phyloP scores from a whole-genome alignment of 37 sponge, comb jelly and placozoan species.

The Aplysina aerophoba region DNA sequence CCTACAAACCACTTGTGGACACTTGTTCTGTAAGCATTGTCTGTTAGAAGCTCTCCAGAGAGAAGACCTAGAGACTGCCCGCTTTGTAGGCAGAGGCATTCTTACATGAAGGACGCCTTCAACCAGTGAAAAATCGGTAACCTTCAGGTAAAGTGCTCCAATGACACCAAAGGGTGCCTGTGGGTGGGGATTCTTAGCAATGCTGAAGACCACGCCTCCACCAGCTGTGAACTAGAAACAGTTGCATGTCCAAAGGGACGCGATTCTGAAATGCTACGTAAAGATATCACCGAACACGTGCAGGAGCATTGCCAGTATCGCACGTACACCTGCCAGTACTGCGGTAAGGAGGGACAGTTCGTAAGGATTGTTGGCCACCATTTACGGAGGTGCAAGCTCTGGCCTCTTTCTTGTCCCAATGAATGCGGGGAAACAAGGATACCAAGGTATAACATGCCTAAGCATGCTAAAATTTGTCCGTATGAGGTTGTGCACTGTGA shows the following conservation, averaged over 20 bases:
- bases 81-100: neutral
- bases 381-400: neutral
- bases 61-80: neutral
- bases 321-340: neutral
- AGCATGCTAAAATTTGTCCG: neutral
- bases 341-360: neutral
- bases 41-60: too few relatives aligned
- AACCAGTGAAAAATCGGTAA: neutral
- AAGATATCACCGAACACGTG: neutral
- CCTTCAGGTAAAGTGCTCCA: constrained; percentile 1
- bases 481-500: constrained; percentile 5
- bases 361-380: neutral
- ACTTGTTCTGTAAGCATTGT: too few relatives aligned
- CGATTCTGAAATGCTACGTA: neutral
- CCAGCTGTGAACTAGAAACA: neutral
- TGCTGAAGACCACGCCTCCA: neutral
- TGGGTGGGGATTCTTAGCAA: neutral
- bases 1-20: too few relatives aligned
- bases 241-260: neutral
- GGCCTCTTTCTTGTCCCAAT: constrained; percentile 2
- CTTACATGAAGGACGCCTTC: neutral
- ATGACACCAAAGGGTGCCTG: neutral
- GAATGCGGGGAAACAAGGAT: neutral
- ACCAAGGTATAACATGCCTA: neutral
- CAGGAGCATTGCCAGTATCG: neutral